Evolutionary conservation across 2,797 vertebrate genomes (phyloP), one percentile per base, ranked within the genome.

Genomic region (Gorsachius magnificus): DNA sequence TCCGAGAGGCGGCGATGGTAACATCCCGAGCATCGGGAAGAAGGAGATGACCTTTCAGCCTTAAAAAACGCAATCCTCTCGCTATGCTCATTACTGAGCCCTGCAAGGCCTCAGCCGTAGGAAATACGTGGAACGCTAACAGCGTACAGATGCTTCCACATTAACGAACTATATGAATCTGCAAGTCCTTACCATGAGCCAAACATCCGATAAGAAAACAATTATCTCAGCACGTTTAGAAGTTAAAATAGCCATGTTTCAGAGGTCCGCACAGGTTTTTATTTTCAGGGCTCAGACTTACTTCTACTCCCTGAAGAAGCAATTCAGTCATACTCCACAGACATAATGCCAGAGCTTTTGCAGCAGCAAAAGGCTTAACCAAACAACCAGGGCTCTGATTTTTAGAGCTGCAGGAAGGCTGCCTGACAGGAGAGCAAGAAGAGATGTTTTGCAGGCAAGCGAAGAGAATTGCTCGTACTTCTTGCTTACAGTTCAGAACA

Each of bases 21-120:
- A 63, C 84, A 63, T 29, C 66, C 53, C 1, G 0, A 58, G 50
- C 77, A 25, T 3, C 2, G 0, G 28, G 36, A 70, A 65, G 41
- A 1, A 70, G 54, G 33, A 85, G 74, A 31, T 33, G 31, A 86
- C 87, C 65, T 86, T 90, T 53, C 68, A 45, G 58, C 31, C 70
- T 79, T 74, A 46, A 56, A 53, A 60, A 31, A 1, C 63, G 43
- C 58, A 63, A 5, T 25, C 26, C 22, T 63, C 65, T 29, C 38
- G 21, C 85, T 91, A 26, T 4, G 5, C 24, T 69, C 4, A 0
- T 14, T 51, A 57, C 46, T 22, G 72, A 94, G 69, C 58, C 5
- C 0, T 41, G 71, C 84, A 51, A 78, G 53, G 72, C 61, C 82
- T 57, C 2, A 4, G 71, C 72, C 5, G 0, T 9, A 61, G 41